A percentile compares a stretch with the other conserved stretches of the same genome.
Conservation (phyloP, 1,140 invertebrate species). For the Neodiprion lecontei region DNA sequence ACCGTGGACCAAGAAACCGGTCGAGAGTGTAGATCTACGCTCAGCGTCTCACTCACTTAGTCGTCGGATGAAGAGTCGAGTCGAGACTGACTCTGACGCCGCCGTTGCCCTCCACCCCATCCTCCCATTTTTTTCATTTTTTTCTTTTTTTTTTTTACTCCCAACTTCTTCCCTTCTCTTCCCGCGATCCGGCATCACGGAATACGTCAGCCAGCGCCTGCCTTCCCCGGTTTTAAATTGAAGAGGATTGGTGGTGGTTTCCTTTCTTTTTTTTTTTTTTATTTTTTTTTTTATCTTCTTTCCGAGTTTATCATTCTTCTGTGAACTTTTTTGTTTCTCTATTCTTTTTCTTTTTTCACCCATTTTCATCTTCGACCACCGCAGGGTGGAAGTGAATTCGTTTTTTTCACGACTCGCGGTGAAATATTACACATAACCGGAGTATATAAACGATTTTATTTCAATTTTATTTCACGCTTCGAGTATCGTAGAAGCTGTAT, state of each 20-base stretch:
- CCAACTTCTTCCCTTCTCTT: background rate
- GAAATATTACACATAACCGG: too few species aligned
- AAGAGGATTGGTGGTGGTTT: background rate
- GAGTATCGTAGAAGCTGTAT: too few species aligned
- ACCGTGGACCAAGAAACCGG: too few species aligned
- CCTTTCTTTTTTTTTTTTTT: background rate
- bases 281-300: background rate
- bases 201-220: conserved; percentile 24
- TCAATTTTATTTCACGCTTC: too few species aligned
- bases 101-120: too few species aligned
- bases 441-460: too few species aligned
- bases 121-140: too few species aligned
- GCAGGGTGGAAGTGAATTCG: background rate
- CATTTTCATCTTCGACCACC: conserved; percentile 1
- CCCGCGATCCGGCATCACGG: conserved; percentile 29
- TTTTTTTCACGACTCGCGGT: background rate
- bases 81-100: conserved; percentile 11
- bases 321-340: conserved; percentile 9
- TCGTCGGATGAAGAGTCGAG: conserved; percentile 9
- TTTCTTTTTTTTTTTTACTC: too few species aligned
- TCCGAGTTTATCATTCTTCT: background rate
- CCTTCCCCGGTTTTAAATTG: conserved; percentile 13
- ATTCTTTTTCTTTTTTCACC: background rate
- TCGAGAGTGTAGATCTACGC: too few species aligned
- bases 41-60: background rate